Evolutionary conservation across 2,888 invertebrate species (phyloP).

Genomic region (Creontiades dilutus): DNA sequence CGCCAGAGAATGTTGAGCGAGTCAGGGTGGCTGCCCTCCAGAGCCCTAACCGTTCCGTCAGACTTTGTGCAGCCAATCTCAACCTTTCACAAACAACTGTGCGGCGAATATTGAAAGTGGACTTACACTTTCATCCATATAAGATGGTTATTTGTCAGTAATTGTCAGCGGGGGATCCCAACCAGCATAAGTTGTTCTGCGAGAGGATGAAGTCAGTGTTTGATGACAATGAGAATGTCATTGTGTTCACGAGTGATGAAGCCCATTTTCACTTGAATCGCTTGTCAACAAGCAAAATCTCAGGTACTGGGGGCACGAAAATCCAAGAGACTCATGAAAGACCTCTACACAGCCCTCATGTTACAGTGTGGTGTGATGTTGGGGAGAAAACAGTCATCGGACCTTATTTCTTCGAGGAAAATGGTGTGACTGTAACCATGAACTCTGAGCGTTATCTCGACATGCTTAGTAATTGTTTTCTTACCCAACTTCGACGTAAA

Average conservation of each 20-base stretch:
- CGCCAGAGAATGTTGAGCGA: not conserved
- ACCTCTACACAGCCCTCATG: conserved; percentile 28
- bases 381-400: conserved; percentile 10
- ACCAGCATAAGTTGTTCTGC: not conserved
- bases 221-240: not conserved
- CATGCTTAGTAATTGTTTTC: conserved; percentile 47
- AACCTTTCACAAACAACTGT: not conserved
- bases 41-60: not conserved
- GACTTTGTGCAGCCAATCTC: not conserved
- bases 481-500: conserved; percentile 29
- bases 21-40: too few relatives aligned
- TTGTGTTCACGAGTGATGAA: not conserved
- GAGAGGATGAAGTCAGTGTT: not conserved
- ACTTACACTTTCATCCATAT: too few relatives aligned
- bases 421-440: conserved; percentile 41
- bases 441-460: conserved; percentile 18
- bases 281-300: not conserved
- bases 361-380: conserved; percentile 50
- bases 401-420: conserved; percentile 41
- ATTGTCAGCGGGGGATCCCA: not conserved
- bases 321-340: not conserved
- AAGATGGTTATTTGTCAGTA: not conserved
- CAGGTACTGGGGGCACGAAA: not conserved
- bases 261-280: not conserved
- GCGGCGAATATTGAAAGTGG: not conserved